Evolutionary conservation across 2,888 invertebrate genomes (phyloP).

Genomic region (Lasioglossum vierecki): DNA sequence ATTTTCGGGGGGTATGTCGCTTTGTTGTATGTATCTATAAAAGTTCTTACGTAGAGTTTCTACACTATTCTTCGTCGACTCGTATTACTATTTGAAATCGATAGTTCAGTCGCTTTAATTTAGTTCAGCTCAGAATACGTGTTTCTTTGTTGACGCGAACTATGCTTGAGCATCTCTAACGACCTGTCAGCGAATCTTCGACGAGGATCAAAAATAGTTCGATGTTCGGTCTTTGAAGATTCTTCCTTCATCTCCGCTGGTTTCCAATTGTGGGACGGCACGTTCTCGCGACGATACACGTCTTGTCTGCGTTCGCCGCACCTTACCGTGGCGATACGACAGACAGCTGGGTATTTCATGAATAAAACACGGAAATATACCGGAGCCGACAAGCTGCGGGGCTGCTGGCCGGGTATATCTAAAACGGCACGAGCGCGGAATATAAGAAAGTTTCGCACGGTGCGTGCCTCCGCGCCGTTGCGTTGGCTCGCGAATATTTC

Average conservation of each 20-base stretch:
- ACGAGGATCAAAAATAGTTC: background rate
- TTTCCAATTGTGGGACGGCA: background rate
- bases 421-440: background rate
- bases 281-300: background rate
- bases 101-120: background rate
- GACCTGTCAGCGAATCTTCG: background rate
- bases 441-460: background rate
- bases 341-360: conserved; percentile 73
- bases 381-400: conserved; percentile 51
- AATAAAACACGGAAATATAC: conserved; percentile 73
- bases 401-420: conserved; percentile 3
- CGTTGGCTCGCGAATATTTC: background rate
- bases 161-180: background rate
- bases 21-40: background rate
- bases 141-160: background rate
- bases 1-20: background rate
- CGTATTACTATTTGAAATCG: background rate
- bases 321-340: conserved; percentile 64
- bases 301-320: conserved; percentile 55
- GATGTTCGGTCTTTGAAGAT: background rate
- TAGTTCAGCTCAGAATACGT: background rate
- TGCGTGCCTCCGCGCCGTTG: background rate
- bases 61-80: background rate
- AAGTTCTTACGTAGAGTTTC: background rate
- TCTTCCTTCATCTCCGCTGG: background rate